phyloP scores from a whole-genome alignment of 2,797 vertebrate species.

The Tragelaphus eurycerus region DNA sequence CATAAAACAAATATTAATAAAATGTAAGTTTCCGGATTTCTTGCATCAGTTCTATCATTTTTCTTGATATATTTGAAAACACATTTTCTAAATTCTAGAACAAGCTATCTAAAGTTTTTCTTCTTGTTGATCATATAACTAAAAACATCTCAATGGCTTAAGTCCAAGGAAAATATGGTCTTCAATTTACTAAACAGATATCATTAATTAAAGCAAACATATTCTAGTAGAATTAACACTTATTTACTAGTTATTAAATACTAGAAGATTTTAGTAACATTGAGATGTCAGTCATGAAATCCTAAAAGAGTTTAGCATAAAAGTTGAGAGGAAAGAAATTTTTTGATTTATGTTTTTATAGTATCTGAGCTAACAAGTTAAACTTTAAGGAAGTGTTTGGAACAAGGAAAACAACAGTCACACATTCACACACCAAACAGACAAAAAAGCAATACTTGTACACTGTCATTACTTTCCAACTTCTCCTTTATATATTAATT shows the following conservation, averaged over 20 bases:
- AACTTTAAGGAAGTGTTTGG: slow-evolving; percentile 14
- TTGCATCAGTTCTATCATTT: slow-evolving; percentile 9
- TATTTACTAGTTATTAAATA: slow-evolving; percentile 33
- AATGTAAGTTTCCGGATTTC: not conserved
- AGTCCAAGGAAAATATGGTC: slow-evolving; percentile 54
- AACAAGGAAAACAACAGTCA: slow-evolving; percentile 24
- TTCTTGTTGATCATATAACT: slow-evolving; percentile 69
- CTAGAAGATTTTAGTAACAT: not conserved
- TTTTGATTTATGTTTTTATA: not conserved
- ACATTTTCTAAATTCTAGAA: not conserved
- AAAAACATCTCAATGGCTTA: slow-evolving; percentile 76
- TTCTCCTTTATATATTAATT: not conserved
- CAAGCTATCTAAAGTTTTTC: slow-evolving; percentile 48
- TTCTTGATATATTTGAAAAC: slow-evolving; percentile 9
- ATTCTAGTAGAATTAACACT: not conserved
- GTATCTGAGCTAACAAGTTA: slow-evolving; percentile 7
- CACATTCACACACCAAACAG: not conserved
- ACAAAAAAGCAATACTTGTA: not conserved
- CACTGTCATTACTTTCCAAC: not conserved
- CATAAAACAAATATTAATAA: slow-evolving; percentile 36
- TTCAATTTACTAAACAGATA: not conserved
- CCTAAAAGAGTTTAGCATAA: not conserved
- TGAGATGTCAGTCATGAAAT: not conserved
- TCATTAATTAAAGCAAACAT: slow-evolving; percentile 13
- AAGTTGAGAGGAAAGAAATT: not conserved